phyloP scores from a whole-genome alignment of 2,888 invertebrate species.

The Opisthograptis luteolata region DNA sequence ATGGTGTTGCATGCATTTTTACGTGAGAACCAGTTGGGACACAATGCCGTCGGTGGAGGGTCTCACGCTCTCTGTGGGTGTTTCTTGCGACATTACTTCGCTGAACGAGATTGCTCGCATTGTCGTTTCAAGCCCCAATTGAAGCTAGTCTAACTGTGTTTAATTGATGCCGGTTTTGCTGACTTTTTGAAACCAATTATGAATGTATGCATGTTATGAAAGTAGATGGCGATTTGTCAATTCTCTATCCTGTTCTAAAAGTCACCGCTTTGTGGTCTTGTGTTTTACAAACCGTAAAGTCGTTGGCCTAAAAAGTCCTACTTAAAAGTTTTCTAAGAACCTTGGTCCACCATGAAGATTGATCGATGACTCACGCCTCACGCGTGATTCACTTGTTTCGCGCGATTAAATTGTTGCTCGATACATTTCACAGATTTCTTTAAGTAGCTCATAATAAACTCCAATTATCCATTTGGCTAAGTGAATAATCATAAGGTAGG shows the following conservation, averaged over 20 bases:
- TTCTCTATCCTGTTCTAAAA: slow-evolving; percentile 14
- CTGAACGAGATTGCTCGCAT: slow-evolving; percentile 48
- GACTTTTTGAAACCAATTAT: slow-evolving; percentile 42
- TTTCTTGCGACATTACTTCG: slow-evolving; percentile 69
- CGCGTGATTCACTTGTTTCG: slow-evolving; percentile 43
- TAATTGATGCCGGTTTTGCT: slow-evolving; percentile 46
- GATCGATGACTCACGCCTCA: slow-evolving; percentile 58
- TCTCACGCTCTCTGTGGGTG: slow-evolving; percentile 74
- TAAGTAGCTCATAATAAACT: slow-evolving; percentile 36
- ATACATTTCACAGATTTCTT: slow-evolving; percentile 42
- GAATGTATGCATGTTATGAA: slow-evolving; percentile 16
- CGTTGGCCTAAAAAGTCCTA: slow-evolving; percentile 40
- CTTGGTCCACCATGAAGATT: slow-evolving; percentile 40
- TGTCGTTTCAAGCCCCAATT: slow-evolving; percentile 45
- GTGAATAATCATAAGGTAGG: slow-evolving; percentile 45
- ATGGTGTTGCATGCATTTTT: slow-evolving; percentile 62
- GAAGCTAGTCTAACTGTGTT: slow-evolving; percentile 44
- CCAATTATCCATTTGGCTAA: slow-evolving; percentile 47
- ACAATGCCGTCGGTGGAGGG: slow-evolving; percentile 57
- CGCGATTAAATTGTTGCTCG: slow-evolving; percentile 33
- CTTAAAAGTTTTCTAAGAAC: slow-evolving; percentile 46
- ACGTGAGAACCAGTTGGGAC: slow-evolving; percentile 70
- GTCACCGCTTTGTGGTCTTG: slow-evolving; percentile 23
- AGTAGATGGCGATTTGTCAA: slow-evolving; percentile 2
- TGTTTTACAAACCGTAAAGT: slow-evolving; percentile 19